Evolutionary conservation across 2,888 invertebrate species (phyloP), one percentile per base, ranked within the genome.

Genomic region (Sabatieria punctata): DNA sequence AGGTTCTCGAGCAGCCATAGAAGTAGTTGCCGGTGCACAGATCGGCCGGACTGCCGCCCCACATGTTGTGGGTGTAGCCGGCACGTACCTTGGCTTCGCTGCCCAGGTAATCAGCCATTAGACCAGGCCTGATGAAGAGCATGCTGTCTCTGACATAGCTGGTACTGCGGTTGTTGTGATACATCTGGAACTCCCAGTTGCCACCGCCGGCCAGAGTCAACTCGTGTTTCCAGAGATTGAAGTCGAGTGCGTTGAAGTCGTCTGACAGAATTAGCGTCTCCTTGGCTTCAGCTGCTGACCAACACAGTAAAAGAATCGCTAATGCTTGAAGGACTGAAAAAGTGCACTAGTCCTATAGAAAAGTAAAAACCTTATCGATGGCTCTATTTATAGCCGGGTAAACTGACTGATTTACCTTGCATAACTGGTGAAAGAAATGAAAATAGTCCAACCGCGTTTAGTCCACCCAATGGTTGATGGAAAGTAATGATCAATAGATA

Each of bases 161-260:
- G 58, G 79, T 78, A 1, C 73, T 68, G 24, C 79, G 71, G 61
- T 78, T 78, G 68, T 79, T 78, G 6, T 56, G 56, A 53, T 67
- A 67, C 42, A 60, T 57, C 54, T 67, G 60, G 53, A 79, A 79
- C 62, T 79, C 78, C 76, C 77, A 76, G 63, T 78, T 78, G 41
- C 78, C 78, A 50, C 78, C 78, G 4, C 71, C 72, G 15, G 75
- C 71, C 59, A 78, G 65, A 1, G 78, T 78, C 53, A 74, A 73
- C 62, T 78, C 78, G 57, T 78, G 77, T 57, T 76, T 71, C 78
- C 78, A 78, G 53, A 69, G 74, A 51, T 72, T 69, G 1, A 74
- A 63, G 57, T 78, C 73, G 15, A 78, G 70, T 1, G 61, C 63
- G 22, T 76, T 65, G 61, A 78, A 78, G 24, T 76, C 72, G 26